phyloP scores from a whole-genome alignment of 2,888 invertebrate genomes.

The Nymphalis urticae region DNA sequence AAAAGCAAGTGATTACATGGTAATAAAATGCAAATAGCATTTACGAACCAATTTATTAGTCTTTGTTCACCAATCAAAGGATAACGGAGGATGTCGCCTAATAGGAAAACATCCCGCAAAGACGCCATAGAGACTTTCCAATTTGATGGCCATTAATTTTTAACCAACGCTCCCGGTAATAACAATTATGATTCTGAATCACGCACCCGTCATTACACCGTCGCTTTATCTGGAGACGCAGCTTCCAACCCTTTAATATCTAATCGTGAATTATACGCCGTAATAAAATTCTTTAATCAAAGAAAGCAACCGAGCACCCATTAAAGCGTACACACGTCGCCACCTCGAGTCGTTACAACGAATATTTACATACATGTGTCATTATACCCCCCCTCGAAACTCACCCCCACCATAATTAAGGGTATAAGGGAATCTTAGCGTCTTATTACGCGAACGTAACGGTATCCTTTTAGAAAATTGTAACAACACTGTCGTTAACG shows the following conservation, averaged over 20 bases:
- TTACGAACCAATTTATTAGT: not conserved
- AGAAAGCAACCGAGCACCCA: constrained; percentile 79
- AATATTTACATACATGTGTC: constrained; percentile 82
- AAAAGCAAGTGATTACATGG: not conserved
- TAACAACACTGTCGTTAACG: constrained; percentile 73
- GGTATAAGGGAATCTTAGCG: constrained; percentile 81
- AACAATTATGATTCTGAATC: constrained; percentile 79
- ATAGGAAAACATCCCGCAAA: constrained; percentile 14
- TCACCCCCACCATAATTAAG: constrained; percentile 76
- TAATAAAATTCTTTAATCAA: constrained; percentile 83
- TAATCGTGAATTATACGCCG: constrained; percentile 81
- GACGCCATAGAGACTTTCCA: constrained; percentile 24
- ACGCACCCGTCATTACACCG: constrained; percentile 76
- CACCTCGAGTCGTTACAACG: constrained; percentile 76
- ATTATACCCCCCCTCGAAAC: constrained; percentile 65
- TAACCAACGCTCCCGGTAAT: constrained; percentile 48
- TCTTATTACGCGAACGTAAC: constrained; percentile 80
- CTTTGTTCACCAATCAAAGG: constrained; percentile 25
- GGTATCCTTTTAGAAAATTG: constrained; percentile 81
- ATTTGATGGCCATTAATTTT: constrained; percentile 43
- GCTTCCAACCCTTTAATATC: constrained; percentile 74
- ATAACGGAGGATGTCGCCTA: constrained; percentile 22
- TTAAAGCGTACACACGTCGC: constrained; percentile 77
- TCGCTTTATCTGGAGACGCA: constrained; percentile 74
- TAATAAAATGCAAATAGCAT: constrained; percentile 14